Evolutionary conservation across 23 tunicate species (phyloP).

Genomic region (Halocynthia aurantium): DNA sequence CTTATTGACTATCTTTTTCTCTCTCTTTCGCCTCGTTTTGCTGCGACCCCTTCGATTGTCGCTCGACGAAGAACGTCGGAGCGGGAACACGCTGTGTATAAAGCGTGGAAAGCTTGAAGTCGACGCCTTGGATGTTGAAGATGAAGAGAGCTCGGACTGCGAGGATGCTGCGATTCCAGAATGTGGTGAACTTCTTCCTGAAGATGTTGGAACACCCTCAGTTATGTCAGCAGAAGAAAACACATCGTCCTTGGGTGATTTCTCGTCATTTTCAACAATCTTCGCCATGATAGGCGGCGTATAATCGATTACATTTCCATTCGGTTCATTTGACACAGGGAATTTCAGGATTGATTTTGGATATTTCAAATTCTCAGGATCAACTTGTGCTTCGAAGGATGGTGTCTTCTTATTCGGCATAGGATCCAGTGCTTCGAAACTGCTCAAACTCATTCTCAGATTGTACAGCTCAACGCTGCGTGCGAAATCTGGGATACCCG

Average conservation of each 20-base stretch:
- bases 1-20: conserved; percentile 13
- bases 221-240: not conserved
- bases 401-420: conserved; percentile 3
- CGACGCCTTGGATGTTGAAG: conserved; percentile 33
- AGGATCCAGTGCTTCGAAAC: not conserved
- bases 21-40: conserved; percentile 15
- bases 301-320: not conserved
- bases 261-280: not conserved
- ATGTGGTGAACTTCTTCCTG: conserved; percentile 12
- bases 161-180: conserved; percentile 16
- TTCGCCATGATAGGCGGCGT: not conserved
- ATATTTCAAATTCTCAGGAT: conserved; percentile 2
- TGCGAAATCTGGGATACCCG: conserved; percentile 34
- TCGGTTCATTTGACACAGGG: not conserved
- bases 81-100: conserved; percentile 77
- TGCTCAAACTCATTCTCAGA: not conserved
- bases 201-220: not conserved
- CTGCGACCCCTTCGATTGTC: conserved; percentile 18
- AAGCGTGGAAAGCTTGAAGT: conserved; percentile 74
- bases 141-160: conserved; percentile 12
- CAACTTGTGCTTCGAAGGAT: not conserved
- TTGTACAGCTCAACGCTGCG: conserved; percentile 37
- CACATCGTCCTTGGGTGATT: not conserved
- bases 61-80: conserved; percentile 33
- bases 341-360: conserved; percentile 3